Evolutionary conservation across 92 coral and sea anemone species (phyloP).

Genomic region (Porites divaricata): DNA sequence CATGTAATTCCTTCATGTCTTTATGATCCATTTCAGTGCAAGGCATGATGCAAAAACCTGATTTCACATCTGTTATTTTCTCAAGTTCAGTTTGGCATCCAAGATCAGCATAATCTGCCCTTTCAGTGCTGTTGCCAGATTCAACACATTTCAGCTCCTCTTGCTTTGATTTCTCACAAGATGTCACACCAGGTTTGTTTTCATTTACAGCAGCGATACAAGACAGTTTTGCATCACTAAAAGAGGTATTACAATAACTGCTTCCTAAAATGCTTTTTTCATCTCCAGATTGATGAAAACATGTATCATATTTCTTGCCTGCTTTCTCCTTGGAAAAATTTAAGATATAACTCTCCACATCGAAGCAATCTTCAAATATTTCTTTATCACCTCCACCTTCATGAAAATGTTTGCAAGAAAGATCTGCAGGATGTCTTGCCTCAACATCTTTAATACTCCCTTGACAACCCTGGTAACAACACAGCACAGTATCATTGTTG

Average conservation of each 20-base stretch:
- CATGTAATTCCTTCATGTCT: neutral
- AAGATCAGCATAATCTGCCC: neutral
- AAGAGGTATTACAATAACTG: neutral
- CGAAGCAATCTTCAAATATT: constrained; percentile 5
- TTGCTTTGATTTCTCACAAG: neutral
- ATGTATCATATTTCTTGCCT: neutral
- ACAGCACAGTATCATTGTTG: neutral
- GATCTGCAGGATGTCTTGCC: neutral
- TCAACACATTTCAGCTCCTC: neutral
- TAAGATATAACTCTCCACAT: constrained; percentile 2
- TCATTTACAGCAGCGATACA: neutral
- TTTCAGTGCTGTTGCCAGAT: neutral
- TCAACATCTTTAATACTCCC: neutral
- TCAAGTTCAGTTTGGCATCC: neutral
- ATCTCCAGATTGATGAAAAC: neutral
- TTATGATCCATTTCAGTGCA: neutral
- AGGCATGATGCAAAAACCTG: neutral
- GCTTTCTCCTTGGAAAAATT: neutral
- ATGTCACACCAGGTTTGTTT: neutral
- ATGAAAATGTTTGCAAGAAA: neutral
- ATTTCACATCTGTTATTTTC: too few species aligned
- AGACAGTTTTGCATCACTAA: neutral
- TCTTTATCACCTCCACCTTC: neutral
- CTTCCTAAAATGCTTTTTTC: neutral
- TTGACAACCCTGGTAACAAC: neutral